Conservation (phyloP, 1,140 invertebrate genomes). For the Halesus radiatus region DNA sequence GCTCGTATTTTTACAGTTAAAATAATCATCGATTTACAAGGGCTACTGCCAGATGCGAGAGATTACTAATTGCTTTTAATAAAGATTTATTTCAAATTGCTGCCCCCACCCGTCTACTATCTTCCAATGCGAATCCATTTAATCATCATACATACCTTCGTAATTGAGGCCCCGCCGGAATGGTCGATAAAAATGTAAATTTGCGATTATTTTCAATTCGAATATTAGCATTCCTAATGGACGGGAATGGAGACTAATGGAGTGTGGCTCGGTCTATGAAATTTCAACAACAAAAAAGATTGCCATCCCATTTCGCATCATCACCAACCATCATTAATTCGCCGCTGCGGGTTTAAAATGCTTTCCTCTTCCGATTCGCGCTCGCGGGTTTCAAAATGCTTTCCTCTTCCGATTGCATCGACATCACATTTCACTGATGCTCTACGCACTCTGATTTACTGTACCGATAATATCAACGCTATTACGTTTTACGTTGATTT, state of each 20-base stretch:
- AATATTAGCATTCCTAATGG: slow-evolving; percentile 17
- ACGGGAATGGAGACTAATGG: slow-evolving; percentile 31
- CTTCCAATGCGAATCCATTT: too few species aligned
- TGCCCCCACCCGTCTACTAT: too few species aligned
- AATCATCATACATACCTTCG: too few species aligned
- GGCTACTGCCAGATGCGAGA: too few species aligned
- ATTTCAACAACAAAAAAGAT: slow-evolving; percentile 10
- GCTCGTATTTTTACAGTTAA: too few species aligned
- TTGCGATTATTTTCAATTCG: not conserved
- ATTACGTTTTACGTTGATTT: too few species aligned
- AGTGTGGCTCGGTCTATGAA: slow-evolving; percentile 8
- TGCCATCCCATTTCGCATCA: slow-evolving; percentile 19
- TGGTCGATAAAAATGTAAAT: slow-evolving; percentile 1
- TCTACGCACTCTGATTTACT: not conserved
- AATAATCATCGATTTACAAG: too few species aligned
- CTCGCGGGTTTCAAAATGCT: not conserved
- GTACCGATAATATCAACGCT: too few species aligned
- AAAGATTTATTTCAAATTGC: too few species aligned
- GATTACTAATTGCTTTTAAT: too few species aligned
- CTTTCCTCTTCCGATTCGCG: slow-evolving; percentile 14
- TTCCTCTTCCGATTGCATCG: slow-evolving; percentile 5
- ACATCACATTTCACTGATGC: not conserved
- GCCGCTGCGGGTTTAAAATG: not conserved
- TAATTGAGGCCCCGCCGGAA: too few species aligned
- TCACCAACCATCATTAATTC: slow-evolving; percentile 10